Evolutionary conservation across 1,140 invertebrate species (phyloP).

Genomic region (Odontomachus brunneus): DNA sequence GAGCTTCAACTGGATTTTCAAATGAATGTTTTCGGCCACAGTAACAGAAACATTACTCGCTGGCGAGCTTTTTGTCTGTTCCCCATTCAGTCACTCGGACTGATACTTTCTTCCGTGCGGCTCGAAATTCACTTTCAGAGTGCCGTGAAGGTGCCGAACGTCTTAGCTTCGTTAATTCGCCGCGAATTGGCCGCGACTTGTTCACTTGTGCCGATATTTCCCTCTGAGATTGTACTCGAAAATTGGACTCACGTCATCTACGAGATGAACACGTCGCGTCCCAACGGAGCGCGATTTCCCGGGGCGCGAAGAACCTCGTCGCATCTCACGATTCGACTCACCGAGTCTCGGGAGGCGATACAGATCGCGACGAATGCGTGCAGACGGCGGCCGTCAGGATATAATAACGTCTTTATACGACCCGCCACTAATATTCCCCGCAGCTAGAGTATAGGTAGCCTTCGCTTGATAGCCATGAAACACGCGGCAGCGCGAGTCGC

Average conservation of each 20-base stretch:
- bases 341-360: background rate
- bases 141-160: too few species aligned
- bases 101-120: too few species aligned
- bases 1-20: too few species aligned
- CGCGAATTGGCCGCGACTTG: slow-evolving; percentile 7
- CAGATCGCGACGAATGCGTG: background rate
- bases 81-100: too few species aligned
- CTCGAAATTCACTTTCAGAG: too few species aligned
- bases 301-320: background rate
- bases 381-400: slow-evolving; percentile 16
- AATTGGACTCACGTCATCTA: background rate
- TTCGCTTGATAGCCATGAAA: slow-evolving; percentile 64
- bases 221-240: slow-evolving; percentile 4
- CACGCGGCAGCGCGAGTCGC: slow-evolving; percentile 64
- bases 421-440: slow-evolving; percentile 6
- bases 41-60: too few species aligned
- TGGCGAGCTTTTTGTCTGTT: too few species aligned
- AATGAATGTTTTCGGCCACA: too few species aligned
- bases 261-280: slow-evolving; percentile 13
- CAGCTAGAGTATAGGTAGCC: slow-evolving; percentile 51
- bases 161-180: too few species aligned
- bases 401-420: slow-evolving; percentile 50
- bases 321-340: background rate
- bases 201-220: slow-evolving; percentile 12
- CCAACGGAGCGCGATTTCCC: background rate